Evolutionary conservation across 2,888 invertebrate genomes (phyloP).

Genomic region (Catocala sponsa): DNA sequence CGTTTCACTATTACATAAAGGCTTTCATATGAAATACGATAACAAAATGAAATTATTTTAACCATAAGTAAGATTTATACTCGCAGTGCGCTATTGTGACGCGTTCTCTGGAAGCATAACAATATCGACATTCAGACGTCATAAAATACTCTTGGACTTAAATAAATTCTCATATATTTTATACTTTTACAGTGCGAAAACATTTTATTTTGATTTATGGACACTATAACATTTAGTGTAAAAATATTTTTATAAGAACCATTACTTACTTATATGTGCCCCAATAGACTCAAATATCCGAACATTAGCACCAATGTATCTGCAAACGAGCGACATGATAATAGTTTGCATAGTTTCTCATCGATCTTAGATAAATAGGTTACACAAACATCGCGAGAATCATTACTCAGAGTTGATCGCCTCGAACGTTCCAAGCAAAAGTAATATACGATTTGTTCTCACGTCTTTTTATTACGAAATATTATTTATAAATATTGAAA

Average conservation of each 20-base stretch:
- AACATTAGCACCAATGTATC: constrained; percentile 26
- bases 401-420: constrained; percentile 57
- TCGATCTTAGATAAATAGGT: constrained; percentile 64
- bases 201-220: constrained; percentile 38
- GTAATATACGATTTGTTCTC: constrained; percentile 21
- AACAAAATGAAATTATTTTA: constrained; percentile 51
- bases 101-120: constrained; percentile 32
- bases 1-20: constrained; percentile 61
- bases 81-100: constrained; percentile 16
- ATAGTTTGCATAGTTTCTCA: constrained; percentile 45
- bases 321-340: constrained; percentile 39
- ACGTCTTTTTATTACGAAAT: constrained; percentile 8
- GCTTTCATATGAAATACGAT: constrained; percentile 42
- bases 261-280: constrained; percentile 28
- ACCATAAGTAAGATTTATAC: constrained; percentile 56
- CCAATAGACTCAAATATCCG: constrained; percentile 36
- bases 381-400: constrained; percentile 69
- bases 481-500: constrained; percentile 7
- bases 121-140: constrained; percentile 37
- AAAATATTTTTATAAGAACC: constrained; percentile 21
- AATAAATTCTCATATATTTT: constrained; percentile 38
- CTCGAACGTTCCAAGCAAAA: constrained; percentile 51
- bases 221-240: constrained; percentile 18
- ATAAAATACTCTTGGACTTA: constrained; percentile 36
- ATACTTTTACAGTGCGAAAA: constrained; percentile 25